Base-by-base conservation (phyloP, 2,888 invertebrate genomes). In the Cosmorhoe ocellata region DNA sequence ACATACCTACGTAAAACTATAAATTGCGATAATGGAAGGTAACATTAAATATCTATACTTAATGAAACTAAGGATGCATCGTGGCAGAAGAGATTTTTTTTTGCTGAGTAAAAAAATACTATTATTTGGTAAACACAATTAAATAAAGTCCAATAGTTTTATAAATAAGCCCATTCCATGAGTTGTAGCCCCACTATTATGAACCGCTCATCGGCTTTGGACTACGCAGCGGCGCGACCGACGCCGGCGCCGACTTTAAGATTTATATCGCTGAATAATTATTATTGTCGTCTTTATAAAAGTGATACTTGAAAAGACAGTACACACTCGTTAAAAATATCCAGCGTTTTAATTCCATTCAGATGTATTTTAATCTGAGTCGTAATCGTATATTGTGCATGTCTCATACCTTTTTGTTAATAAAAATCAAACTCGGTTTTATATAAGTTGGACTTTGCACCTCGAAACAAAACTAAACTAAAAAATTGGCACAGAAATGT, bases 261-360 rank as follows among this genome's bases (percentile, higher is more conserved):
- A 75, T 74, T 71, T 71, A 75, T 66, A 65, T 58, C 57, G 63
- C 61, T 60, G 58, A 62, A 63, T 60, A 62, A 63, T n/a, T n/a
- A n/a, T n/a, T n/a, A n/a, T 60, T 49, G 58, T 58, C 52, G 51
- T 51, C 52, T 59, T 58, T 52, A 55, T 55, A 60, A 59, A 62
- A 62, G 58, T 59, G 58, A 59, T 54, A 54, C 58, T 51, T 55
- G 50, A 48, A 56, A 53, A 51, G 42, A 51, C 57, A 50, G 51
- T 47, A 39, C 26, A 49, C 37, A 24, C 28, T 40, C 41, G 50
- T 57, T 59, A 56, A 58, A 58, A 58, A 58, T 59, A 59, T 45
- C 39, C 45, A 27, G 42, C 57, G 51, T 53, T 56, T 54, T 54
- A 56, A 53, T 48, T 42, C 43, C 51, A 53, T 56, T 58, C 45